Base-by-base conservation (phyloP, 37 sponge, comb jelly and placozoan species). In the Chondrilla cf. caribensis region DNA sequence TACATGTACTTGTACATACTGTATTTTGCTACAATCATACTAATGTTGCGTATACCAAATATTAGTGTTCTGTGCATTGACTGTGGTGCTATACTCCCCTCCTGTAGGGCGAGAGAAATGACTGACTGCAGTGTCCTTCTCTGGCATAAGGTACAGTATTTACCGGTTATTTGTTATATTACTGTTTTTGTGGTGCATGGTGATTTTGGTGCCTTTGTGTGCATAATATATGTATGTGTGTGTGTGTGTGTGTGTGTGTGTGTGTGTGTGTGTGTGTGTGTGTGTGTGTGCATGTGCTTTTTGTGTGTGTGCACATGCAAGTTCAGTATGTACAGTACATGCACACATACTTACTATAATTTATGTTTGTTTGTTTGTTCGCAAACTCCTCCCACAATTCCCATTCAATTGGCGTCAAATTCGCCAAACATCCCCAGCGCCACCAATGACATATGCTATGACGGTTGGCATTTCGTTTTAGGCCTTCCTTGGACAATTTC, bases 81-180 rank as follows among this genome's bases (percentile, higher is more conserved):
- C n/a, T n/a, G n/a, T n/a, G n/a, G n/a, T n/a, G n/a, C n/a, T n/a
- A n/a, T n/a, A n/a, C n/a, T n/a, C n/a, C n/a, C n/a, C 22, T 6
- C 75, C 38, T 77, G 11, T 70, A 91, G 92, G 60, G 58, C 96
- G 3, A 86, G 81, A 37, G 80, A 88, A 51, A 81, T 84, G 18
- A 90, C 90, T 84, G 96, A 98, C 83, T 93, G 94, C 77, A 91
- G 90, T 57, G 91, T 98, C 38, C 80, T 98, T 25, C 93, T 91
- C 81, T 98, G 99, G 99, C 96, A 98, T 70, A 90, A 93, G 87
- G 96, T 94, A 54, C 17, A 54, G 43, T 54, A n/a, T 43, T 3
- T 80, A 6, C n/a, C 31, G 57, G 5, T 14, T 33, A 64, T 6
- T 31, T 64, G 31, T 31, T 14, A 11, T 64, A 32, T 31, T 64